Percentiles rank a stretch among this genome's conserved stretches.
Evolutionary conservation across 2,113 vertebrate species (phyloP).

Genomic region (Mustela nigripes): DNA sequence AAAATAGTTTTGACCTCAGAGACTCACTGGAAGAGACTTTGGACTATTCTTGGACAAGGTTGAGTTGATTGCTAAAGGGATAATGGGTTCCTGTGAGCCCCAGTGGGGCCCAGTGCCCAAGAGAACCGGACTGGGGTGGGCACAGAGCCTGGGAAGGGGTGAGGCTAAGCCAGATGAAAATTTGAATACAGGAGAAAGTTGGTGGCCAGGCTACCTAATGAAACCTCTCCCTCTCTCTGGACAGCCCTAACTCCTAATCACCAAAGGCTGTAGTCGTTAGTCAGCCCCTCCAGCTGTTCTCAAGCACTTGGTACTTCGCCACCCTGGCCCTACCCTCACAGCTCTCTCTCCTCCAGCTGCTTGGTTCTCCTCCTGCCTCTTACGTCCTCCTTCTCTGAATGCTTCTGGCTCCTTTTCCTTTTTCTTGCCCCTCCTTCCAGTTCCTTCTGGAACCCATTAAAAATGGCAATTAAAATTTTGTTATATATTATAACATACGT

Average conservation of each 20-base stretch:
- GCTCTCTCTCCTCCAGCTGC: not conserved
- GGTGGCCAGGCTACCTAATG: not conserved
- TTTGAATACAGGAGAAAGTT: not conserved
- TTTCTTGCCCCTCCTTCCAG: not conserved
- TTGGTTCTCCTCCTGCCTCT: not conserved
- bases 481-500: no score
- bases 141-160: not conserved
- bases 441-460: not conserved
- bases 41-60: not conserved
- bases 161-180: not conserved
- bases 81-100: not conserved
- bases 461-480: not conserved
- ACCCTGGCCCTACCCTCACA: not conserved
- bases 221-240: not conserved
- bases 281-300: not conserved
- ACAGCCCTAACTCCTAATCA: not conserved
- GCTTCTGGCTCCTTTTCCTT: not conserved
- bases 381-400: not conserved
- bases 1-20: not conserved
- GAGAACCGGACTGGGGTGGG: not conserved
- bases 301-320: not conserved
- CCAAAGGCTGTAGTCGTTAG: no score
- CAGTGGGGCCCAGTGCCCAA: not conserved
- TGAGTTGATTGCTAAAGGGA: not conserved
- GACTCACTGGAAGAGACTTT: not conserved